Percentiles rank a stretch among this genome's conserved stretches.
These are phyloP conservation scores for Thumatha senex DNA, from an alignment of 2,888 invertebrate species.

Conservation along the genomic window DNA sequence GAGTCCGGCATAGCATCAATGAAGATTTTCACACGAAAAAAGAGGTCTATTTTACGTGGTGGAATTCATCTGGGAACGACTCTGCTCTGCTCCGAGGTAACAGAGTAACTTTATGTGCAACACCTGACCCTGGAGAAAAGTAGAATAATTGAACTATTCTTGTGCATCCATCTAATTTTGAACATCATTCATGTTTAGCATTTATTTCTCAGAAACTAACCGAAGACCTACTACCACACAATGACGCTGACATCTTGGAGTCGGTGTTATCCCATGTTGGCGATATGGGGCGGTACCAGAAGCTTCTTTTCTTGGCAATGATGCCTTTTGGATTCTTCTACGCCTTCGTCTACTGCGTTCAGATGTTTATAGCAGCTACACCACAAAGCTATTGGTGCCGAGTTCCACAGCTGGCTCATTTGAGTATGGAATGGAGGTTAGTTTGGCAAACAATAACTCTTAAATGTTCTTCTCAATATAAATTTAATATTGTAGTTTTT, in stretches of 20 bases:
- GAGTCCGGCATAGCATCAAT: too few relatives aligned
- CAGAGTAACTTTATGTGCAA: too few relatives aligned
- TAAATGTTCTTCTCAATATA: too few relatives aligned
- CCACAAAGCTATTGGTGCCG: constrained; percentile 65
- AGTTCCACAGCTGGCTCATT: constrained; percentile 55
- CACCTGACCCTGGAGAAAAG: too few relatives aligned
- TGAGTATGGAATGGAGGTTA: constrained; percentile 56
- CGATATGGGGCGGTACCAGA: constrained; percentile 64
- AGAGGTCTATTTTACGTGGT: too few relatives aligned
- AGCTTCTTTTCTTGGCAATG: constrained; percentile 59
- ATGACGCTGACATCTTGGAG: constrained; percentile 51
- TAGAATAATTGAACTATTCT: too few relatives aligned
- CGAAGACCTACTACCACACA: background rate
- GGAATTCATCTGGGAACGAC: too few relatives aligned
- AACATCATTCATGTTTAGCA: too few relatives aligned
- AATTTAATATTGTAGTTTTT: too few relatives aligned
- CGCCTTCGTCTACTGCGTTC: constrained; percentile 67
- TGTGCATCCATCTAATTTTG: too few relatives aligned
- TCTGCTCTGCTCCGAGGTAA: too few relatives aligned
- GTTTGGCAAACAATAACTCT: background rate
- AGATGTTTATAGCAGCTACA: constrained; percentile 66
- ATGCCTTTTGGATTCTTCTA: constrained; percentile 63
- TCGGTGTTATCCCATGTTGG: constrained; percentile 57
- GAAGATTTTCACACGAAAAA: too few relatives aligned
- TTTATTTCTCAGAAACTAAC: background rate